Conservation (phyloP, 2,888 invertebrate species). For the Platynereis dumerilii region DNA sequence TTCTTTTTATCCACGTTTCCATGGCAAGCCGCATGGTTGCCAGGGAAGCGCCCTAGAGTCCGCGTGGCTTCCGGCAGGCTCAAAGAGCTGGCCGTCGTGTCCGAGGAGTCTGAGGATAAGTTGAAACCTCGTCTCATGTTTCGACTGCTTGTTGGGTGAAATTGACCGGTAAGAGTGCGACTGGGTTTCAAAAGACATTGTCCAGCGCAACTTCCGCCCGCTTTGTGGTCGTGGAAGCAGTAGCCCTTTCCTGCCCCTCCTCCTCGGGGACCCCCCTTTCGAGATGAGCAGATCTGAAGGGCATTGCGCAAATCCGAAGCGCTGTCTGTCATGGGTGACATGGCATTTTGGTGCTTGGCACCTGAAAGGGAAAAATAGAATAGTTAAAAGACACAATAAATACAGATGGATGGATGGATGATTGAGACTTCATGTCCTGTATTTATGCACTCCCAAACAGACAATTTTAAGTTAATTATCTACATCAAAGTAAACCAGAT, state of each 20-base stretch:
- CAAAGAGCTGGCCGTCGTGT: not conserved
- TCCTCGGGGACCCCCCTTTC: no score
- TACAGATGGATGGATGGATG: no score
- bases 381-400: no score
- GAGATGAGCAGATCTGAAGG: no score
- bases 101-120: slow-evolving; percentile 6
- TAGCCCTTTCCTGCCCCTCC: not conserved
- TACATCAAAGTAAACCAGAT: no score
- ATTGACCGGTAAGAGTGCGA: not conserved
- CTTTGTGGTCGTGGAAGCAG: slow-evolving; percentile 7
- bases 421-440: no score
- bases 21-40: not conserved
- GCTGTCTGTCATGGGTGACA: no score
- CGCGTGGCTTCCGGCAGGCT: not conserved
- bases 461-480: no score
- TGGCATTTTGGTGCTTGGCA: no score
- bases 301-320: no score
- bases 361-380: no score
- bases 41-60: not conserved
- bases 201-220: slow-evolving; percentile 4
- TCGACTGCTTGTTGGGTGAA: slow-evolving; percentile 5
- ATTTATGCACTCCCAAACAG: no score
- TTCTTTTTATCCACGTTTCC: slow-evolving; percentile 1
- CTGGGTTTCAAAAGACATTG: slow-evolving; percentile 3
- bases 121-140: slow-evolving; percentile 3